These are phyloP conservation scores for Drosophila kepulauana DNA, from an alignment of 1,140 invertebrate genomes.

Conservation along the genomic window DNA sequence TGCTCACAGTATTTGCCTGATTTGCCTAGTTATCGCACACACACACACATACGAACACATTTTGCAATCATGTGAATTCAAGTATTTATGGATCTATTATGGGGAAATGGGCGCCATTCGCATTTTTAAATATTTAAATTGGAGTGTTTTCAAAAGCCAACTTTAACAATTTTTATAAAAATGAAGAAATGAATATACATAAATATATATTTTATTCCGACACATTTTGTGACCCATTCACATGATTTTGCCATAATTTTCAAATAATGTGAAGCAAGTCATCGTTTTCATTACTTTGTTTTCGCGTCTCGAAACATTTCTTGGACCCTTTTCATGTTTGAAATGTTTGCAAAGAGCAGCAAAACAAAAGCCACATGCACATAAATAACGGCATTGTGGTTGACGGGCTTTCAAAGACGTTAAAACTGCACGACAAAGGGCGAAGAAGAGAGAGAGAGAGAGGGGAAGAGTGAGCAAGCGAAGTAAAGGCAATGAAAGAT, in stretches of 20 bases:
- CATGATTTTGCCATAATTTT: conserved; percentile 46
- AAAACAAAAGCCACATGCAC: conserved; percentile 77
- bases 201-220: neutral
- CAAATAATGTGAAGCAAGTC: conserved; percentile 48
- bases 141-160: neutral
- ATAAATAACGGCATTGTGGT: conserved; percentile 76
- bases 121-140: conserved; percentile 26
- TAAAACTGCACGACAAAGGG: conserved; percentile 31
- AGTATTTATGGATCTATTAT: conserved; percentile 16
- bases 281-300: conserved; percentile 22
- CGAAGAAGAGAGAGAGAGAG: no score
- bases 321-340: conserved; percentile 67
- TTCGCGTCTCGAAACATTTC: neutral
- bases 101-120: neutral
- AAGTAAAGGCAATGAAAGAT: conserved; percentile 22
- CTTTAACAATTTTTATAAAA: neutral
- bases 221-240: conserved; percentile 32
- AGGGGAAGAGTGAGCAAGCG: neutral
- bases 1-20: conserved; percentile 27
- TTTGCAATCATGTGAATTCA: neutral
- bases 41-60: neutral
- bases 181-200: neutral
- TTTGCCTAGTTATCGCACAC: conserved; percentile 43
- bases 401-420: conserved; percentile 60
- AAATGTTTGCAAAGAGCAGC: conserved; percentile 31